Percentiles rank a stretch among this genome's conserved stretches.
These are phyloP conservation scores for Lamellibrachia satsuma DNA, from an alignment of 2,888 invertebrate genomes.

Conservation along the genomic window DNA sequence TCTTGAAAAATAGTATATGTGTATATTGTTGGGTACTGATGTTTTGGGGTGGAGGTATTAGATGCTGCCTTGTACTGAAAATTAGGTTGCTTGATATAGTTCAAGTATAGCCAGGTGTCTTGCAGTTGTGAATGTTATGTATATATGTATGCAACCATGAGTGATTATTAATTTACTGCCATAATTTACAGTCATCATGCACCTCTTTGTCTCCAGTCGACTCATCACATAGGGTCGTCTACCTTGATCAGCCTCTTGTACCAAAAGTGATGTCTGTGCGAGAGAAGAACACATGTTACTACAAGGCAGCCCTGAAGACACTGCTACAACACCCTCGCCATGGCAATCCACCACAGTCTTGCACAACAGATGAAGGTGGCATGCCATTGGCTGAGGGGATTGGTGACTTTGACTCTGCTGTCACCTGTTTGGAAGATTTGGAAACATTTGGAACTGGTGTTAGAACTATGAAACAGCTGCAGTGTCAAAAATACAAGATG, in stretches of 20 bases:
- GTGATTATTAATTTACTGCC: neutral
- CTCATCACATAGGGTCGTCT: slow-evolving; percentile 47
- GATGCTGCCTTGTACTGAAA: too few relatives aligned
- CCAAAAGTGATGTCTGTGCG: slow-evolving; percentile 38
- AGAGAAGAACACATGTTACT: slow-evolving; percentile 47
- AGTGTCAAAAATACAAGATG: neutral
- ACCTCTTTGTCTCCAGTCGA: neutral
- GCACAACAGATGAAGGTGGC: slow-evolving; percentile 4
- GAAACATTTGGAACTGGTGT: slow-evolving; percentile 41
- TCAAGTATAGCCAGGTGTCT: too few relatives aligned
- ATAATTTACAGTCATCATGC: neutral
- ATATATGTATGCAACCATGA: too few relatives aligned
- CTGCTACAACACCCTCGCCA: slow-evolving; percentile 32
- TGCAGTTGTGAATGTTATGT: too few relatives aligned
- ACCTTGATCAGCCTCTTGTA: slow-evolving; percentile 51
- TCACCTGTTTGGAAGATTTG: slow-evolving; percentile 33
- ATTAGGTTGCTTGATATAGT: too few relatives aligned
- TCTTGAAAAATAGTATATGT: too few relatives aligned
- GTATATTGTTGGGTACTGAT: too few relatives aligned
- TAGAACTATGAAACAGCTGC: neutral
- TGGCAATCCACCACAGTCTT: neutral
- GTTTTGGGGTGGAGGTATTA: too few relatives aligned
- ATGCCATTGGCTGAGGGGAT: neutral
- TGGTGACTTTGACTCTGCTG: neutral
- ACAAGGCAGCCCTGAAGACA: slow-evolving; percentile 48